These are phyloP conservation scores for Zhengitettix transpicula DNA, from an alignment of 2,888 invertebrate genomes.

Conservation along the genomic window DNA sequence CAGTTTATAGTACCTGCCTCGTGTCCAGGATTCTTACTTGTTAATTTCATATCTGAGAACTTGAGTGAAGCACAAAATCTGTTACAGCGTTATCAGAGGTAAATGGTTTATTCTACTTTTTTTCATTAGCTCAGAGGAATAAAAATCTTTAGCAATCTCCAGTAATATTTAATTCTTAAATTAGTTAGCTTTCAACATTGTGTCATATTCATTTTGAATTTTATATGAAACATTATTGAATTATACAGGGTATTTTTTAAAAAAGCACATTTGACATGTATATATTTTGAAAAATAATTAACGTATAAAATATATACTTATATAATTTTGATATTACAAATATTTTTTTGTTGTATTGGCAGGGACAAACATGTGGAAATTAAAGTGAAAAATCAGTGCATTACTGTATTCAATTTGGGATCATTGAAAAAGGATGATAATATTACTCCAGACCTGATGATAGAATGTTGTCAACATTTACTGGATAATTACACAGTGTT, in stretches of 20 bases:
- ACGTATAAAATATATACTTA: too few species aligned
- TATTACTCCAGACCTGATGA: slow-evolving; percentile 80
- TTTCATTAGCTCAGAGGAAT: too few species aligned
- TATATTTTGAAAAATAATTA: too few species aligned
- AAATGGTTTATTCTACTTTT: slow-evolving; percentile 14
- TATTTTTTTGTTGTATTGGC: background rate
- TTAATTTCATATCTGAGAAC: slow-evolving; percentile 66
- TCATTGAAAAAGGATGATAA: slow-evolving; percentile 80
- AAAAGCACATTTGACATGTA: too few species aligned
- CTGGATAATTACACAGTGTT: slow-evolving; percentile 34
- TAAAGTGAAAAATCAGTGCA: slow-evolving; percentile 48
- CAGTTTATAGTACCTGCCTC: slow-evolving; percentile 86
- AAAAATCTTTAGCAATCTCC: too few species aligned
- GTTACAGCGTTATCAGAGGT: slow-evolving; percentile 60
- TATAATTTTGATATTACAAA: background rate
- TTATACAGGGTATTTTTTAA: too few species aligned
- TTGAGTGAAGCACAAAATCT: slow-evolving; percentile 56
- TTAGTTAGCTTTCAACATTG: too few species aligned
- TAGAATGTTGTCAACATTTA: slow-evolving; percentile 59
- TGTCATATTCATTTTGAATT: too few species aligned
- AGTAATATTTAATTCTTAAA: too few species aligned
- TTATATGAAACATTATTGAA: too few species aligned
- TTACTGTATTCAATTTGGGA: slow-evolving; percentile 46
- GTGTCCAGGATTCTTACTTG: slow-evolving; percentile 70
- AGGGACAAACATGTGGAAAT: slow-evolving; percentile 61